These are phyloP conservation scores for Ligdia adustata DNA, from an alignment of 2,888 invertebrate species.

Conservation along the genomic window DNA sequence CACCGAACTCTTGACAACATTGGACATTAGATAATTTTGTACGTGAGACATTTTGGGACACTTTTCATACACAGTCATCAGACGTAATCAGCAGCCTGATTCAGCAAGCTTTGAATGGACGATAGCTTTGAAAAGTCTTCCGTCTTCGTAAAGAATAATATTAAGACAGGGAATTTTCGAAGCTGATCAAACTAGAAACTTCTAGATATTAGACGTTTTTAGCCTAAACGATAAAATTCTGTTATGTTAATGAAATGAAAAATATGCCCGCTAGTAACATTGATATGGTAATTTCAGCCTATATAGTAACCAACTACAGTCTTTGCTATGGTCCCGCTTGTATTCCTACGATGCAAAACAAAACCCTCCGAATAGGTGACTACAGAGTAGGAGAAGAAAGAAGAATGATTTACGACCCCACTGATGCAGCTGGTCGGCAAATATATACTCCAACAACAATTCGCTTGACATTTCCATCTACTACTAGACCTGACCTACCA, in stretches of 20 bases:
- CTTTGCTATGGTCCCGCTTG: constrained; percentile 40
- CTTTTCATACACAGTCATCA: no score
- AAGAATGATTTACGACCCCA: constrained; percentile 38
- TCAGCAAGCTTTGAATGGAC: no score
- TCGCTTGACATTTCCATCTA: not conserved
- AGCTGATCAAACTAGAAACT: no score
- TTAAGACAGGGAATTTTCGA: no score
- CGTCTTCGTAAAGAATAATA: no score
- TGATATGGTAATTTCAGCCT: constrained; percentile 45
- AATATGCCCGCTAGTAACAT: not conserved
- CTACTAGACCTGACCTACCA: constrained; percentile 5
- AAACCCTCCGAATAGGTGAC: constrained; percentile 42
- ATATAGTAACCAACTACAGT: constrained; percentile 46
- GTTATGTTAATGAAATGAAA: not conserved
- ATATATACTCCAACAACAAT: not conserved
- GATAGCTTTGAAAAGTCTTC: no score
- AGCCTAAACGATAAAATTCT: no score
- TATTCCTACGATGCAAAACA: constrained; percentile 38
- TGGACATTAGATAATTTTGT: no score
- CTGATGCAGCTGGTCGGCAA: constrained; percentile 1
- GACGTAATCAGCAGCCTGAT: no score
- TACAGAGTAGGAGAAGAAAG: constrained; percentile 38
- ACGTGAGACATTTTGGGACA: no score
- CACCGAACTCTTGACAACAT: no score
- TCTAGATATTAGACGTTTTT: no score